Conservation (phyloP, 2,888 invertebrate species). For the Lasioglossum morio region DNA sequence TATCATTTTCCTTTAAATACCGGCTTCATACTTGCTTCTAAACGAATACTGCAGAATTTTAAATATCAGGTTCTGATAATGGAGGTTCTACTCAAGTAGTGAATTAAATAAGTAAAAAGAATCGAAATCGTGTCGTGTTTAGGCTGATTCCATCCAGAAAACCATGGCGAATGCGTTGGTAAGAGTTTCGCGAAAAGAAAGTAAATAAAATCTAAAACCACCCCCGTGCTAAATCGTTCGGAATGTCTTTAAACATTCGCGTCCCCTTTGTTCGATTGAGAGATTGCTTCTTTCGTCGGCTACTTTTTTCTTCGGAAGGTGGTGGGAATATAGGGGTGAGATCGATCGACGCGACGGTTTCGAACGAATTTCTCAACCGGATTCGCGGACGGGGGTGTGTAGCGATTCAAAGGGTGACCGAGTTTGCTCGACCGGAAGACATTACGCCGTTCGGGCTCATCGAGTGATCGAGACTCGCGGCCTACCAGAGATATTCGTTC, state of each 20-base stretch:
- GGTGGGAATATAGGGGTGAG: not conserved
- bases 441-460: slow-evolving; percentile 14
- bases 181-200: not conserved
- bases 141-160: not conserved
- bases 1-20: no score
- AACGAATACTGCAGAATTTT: no score
- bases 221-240: not conserved
- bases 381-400: not conserved
- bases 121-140: not conserved
- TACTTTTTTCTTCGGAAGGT: no score
- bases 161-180: not conserved
- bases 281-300: not conserved
- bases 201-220: not conserved
- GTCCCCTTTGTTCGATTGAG: not conserved
- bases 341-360: not conserved
- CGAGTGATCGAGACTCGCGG: slow-evolving; percentile 10
- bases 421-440: not conserved
- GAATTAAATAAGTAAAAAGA: not conserved
- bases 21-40: no score
- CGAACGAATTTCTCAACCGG: not conserved
- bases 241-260: slow-evolving; percentile 24
- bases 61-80: no score
- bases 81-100: not conserved
- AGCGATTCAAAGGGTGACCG: slow-evolving; percentile 12
- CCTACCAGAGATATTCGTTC: not conserved